These are phyloP conservation scores for Yponomeuta sedellus DNA, from an alignment of 2,888 invertebrate genomes.

Conservation along the genomic window DNA sequence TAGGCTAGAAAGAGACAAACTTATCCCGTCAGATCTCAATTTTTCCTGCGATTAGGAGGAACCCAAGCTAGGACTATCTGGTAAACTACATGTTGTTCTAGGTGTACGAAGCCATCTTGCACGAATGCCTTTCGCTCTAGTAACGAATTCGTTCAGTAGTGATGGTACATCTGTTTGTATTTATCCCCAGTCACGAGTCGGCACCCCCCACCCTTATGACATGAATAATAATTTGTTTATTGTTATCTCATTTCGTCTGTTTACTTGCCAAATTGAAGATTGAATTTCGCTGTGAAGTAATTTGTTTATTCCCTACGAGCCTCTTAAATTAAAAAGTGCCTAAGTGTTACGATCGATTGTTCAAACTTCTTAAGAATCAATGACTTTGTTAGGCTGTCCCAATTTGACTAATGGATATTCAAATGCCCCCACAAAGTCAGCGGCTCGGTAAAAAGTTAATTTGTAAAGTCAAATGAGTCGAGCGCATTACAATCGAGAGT, in stretches of 20 bases:
- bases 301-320: conserved; percentile 34
- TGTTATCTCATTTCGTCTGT: conserved; percentile 43
- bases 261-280: conserved; percentile 28
- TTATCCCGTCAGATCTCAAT: too few species aligned
- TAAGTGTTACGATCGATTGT: conserved; percentile 26
- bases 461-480: conserved; percentile 1
- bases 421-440: background rate
- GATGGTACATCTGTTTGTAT: background rate
- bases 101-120: too few species aligned
- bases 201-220: conserved; percentile 36
- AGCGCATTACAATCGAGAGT: conserved; percentile 3
- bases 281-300: conserved; percentile 35
- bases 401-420: conserved; percentile 9
- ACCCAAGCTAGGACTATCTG: too few species aligned
- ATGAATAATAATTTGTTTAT: conserved; percentile 59
- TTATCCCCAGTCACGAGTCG: background rate
- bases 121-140: too few species aligned
- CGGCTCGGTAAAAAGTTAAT: conserved; percentile 5
- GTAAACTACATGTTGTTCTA: too few species aligned
- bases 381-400: conserved; percentile 10
- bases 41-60: too few species aligned
- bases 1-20: too few species aligned
- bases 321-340: conserved; percentile 21
- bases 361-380: conserved; percentile 18
- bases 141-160: too few species aligned